Evolutionary conservation across 2,888 invertebrate species (phyloP).

Genomic region (Troides aeacus): DNA sequence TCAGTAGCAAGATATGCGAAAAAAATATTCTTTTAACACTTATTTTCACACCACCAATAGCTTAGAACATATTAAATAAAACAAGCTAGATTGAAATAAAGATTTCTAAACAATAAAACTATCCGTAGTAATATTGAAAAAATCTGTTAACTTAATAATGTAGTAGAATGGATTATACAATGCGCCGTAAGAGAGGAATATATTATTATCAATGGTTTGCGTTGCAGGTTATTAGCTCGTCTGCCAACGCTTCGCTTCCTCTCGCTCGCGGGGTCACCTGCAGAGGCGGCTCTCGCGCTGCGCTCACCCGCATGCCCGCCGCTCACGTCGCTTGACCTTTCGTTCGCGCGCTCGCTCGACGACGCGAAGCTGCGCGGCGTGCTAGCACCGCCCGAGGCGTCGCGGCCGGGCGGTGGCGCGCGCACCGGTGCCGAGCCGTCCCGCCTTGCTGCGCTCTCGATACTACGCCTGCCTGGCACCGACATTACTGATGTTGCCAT

Average conservation of each 20-base stretch:
- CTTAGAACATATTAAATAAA: no score
- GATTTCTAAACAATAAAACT: no score
- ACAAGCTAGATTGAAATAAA: no score
- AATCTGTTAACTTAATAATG: no score
- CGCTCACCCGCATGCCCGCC: slow-evolving; percentile 91
- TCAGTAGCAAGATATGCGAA: background rate
- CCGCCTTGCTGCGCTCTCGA: slow-evolving; percentile 85
- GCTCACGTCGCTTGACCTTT: slow-evolving; percentile 87
- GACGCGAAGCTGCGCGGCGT: slow-evolving; percentile 92
- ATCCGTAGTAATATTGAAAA: no score
- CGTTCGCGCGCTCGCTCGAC: slow-evolving; percentile 91
- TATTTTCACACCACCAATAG: no score
- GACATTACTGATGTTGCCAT: slow-evolving; percentile 94
- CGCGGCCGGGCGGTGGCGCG: slow-evolving; percentile 82
- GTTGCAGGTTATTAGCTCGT: slow-evolving; percentile 84
- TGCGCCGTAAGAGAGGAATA: background rate
- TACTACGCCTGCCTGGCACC: slow-evolving; percentile 90
- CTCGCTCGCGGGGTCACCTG: slow-evolving; percentile 87
- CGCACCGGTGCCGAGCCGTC: slow-evolving; percentile 68
- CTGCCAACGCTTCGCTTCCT: slow-evolving; percentile 90
- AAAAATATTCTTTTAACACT: no score
- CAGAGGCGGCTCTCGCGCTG: slow-evolving; percentile 89
- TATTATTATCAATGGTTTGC: background rate
- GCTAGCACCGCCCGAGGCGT: slow-evolving; percentile 91
- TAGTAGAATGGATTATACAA: no score